Conservation (phyloP, 1,140 invertebrate genomes). For the Augochlora pura region DNA sequence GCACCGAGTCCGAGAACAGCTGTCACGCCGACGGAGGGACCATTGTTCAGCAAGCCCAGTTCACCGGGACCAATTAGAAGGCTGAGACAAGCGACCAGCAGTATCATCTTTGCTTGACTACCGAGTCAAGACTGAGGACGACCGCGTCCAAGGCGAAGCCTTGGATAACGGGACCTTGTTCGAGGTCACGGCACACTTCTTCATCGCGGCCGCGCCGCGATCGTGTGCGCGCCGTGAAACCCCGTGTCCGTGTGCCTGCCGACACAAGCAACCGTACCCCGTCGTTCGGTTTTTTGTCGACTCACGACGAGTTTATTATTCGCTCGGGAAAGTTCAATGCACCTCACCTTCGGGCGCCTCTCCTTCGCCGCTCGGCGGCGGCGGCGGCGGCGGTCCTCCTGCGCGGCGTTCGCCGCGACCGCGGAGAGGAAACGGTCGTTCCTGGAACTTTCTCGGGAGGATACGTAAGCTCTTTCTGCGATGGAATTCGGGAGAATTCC, state of each 20-base stretch:
- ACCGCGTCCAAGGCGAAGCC: slow-evolving; percentile 68
- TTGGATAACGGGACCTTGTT: slow-evolving; percentile 77
- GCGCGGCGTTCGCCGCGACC: background rate
- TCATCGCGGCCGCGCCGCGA: slow-evolving; percentile 23
- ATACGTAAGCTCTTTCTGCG: background rate
- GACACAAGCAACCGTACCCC: too few species aligned
- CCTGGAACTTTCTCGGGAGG: slow-evolving; percentile 34
- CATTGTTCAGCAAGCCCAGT: slow-evolving; percentile 62
- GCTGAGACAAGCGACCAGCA: slow-evolving; percentile 64
- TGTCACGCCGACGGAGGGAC: slow-evolving; percentile 49
- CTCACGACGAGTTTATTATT: slow-evolving; percentile 48
- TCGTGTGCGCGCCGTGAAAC: background rate
- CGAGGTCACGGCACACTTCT: slow-evolving; percentile 79
- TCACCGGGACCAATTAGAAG: slow-evolving; percentile 66
- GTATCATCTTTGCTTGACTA: slow-evolving; percentile 77
- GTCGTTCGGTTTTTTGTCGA: slow-evolving; percentile 29
- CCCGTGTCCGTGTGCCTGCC: background rate
- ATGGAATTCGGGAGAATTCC: slow-evolving; percentile 4
- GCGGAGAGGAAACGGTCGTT: slow-evolving; percentile 18
- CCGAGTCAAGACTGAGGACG: slow-evolving; percentile 75
- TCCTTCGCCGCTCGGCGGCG: background rate
- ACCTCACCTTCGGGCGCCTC: too few species aligned
- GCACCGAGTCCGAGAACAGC: slow-evolving; percentile 62
- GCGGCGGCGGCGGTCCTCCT: background rate
- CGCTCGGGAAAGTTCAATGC: slow-evolving; percentile 56